Conservation (phyloP, 2,113 vertebrate species). For the Nibea coibor region DNA sequence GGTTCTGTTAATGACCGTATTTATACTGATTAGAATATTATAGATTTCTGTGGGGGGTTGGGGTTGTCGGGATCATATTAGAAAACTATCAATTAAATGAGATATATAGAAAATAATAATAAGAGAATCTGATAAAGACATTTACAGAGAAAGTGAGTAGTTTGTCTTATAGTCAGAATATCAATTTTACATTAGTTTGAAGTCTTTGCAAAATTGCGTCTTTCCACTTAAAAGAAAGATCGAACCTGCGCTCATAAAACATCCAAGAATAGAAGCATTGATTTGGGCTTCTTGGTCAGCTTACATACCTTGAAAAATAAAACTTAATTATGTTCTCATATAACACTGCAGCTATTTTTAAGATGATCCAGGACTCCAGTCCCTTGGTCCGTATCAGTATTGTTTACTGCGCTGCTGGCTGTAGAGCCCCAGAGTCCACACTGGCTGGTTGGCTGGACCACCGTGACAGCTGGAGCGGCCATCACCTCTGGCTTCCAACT, state of each 20-base stretch:
- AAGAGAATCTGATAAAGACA: slow-evolving; percentile 40
- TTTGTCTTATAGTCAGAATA: slow-evolving; percentile 71
- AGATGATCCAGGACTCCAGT: slow-evolving; percentile 2
- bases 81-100: slow-evolving; percentile 56
- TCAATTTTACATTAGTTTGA: slow-evolving; percentile 59
- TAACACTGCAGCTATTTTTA: slow-evolving; percentile 20
- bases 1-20: slow-evolving; percentile 78
- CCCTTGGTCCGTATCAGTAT: slow-evolving; percentile 19
- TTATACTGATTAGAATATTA: slow-evolving; percentile 74
- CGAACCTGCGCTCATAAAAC: slow-evolving; percentile 38
- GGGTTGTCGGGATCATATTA: slow-evolving; percentile 56
- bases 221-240: slow-evolving; percentile 51
- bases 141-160: slow-evolving; percentile 43
- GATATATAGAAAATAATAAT: slow-evolving; percentile 44
- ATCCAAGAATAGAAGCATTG: slow-evolving; percentile 38
- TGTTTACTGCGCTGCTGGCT: slow-evolving; percentile 52
- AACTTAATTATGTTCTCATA: slow-evolving; percentile 35
- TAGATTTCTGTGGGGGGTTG: slow-evolving; percentile 46
- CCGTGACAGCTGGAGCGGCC: slow-evolving; percentile 66
- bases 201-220: slow-evolving; percentile 47
- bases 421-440: slow-evolving; percentile 36
- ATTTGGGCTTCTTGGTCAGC: slow-evolving; percentile 12
- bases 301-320: slow-evolving; percentile 16
- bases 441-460: slow-evolving; percentile 34
- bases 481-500: slow-evolving; percentile 66